A percentile compares a stretch with the other conserved stretches of the same genome.
Conservation (phyloP, 2,888 invertebrate species). For the Cyaniris semiargus region DNA sequence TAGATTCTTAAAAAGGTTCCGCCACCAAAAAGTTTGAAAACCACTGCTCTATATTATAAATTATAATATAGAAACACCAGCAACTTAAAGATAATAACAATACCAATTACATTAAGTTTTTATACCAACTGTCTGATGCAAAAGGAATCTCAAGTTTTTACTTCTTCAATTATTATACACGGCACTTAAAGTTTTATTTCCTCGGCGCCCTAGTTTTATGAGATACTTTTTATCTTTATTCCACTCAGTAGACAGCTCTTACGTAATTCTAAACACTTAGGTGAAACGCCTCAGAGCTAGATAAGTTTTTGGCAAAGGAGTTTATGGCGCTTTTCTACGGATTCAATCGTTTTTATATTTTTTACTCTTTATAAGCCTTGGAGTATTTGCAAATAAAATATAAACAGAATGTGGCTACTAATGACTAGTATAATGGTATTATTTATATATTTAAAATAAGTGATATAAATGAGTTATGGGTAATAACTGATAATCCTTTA, state of each 20-base stretch:
- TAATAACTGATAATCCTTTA: no score
- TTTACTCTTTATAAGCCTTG: neutral
- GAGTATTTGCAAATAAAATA: no score
- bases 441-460: no score
- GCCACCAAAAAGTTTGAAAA: no score
- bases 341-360: neutral
- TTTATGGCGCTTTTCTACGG: neutral
- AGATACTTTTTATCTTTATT: conserved; percentile 11
- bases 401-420: neutral
- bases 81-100: neutral
- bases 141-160: conserved; percentile 15
- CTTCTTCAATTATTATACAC: conserved; percentile 16
- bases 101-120: conserved; percentile 4
- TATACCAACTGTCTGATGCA: neutral
- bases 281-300: neutral
- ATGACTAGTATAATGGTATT: neutral
- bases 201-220: neutral
- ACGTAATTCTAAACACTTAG: neutral
- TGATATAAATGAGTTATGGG: no score
- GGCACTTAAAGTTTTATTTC: neutral
- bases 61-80: neutral
- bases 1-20: no score
- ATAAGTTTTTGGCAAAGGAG: neutral
- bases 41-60: no score
- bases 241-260: neutral